Evolutionary conservation across 2,113 vertebrate species (phyloP).

Genomic region (Cheirogaleus medius): DNA sequence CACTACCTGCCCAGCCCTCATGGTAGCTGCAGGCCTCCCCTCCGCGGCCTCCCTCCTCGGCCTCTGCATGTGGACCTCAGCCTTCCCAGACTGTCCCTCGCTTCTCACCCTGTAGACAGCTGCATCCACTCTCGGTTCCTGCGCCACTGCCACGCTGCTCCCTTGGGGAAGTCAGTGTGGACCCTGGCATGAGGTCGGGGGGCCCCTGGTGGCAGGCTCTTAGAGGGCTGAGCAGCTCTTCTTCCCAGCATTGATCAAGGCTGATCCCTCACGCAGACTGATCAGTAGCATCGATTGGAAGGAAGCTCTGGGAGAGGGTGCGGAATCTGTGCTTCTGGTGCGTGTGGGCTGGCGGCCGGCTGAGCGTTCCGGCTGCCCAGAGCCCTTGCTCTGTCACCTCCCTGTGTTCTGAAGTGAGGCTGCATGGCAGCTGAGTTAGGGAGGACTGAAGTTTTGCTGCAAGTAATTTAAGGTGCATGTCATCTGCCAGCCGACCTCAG

Average conservation of each 20-base stretch:
- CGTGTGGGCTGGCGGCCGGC: no score
- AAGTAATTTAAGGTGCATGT: neutral
- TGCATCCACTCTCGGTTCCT: rapidly evolving
- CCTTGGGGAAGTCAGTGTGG: neutral
- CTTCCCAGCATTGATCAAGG: neutral
- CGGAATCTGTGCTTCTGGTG: neutral
- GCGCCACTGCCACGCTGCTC: neutral
- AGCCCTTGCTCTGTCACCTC: neutral
- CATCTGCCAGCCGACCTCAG: neutral
- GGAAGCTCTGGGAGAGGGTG: neutral
- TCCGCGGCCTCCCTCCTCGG: neutral
- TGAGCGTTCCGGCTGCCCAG: neutral
- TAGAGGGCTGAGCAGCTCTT: neutral
- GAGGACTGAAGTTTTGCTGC: neutral
- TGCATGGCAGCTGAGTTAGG: neutral
- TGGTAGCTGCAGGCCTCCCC: no score
- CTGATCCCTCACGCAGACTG: neutral
- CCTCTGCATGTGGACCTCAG: neutral
- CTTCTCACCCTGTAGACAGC: neutral
- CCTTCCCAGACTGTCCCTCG: neutral
- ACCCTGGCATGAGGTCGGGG: neutral
- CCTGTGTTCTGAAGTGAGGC: neutral
- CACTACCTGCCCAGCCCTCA: neutral
- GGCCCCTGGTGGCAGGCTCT: neutral
- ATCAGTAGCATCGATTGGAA: neutral